These are phyloP conservation scores for Gymnoscelis rufifasciata DNA, from an alignment of 2,888 invertebrate species.

Conservation along the genomic window DNA sequence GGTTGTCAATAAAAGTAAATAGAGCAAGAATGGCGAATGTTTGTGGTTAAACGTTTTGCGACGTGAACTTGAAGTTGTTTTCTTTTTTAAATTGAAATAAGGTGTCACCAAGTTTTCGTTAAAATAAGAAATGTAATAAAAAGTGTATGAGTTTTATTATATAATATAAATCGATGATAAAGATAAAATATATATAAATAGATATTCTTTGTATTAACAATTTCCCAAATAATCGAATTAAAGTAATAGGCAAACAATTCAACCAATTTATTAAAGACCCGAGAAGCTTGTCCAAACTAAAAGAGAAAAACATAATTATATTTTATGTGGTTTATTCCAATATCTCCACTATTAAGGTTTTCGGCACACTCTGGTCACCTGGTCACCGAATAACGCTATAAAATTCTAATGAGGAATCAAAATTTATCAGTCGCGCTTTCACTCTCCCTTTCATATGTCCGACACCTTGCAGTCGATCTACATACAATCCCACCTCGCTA, in stretches of 20 bases:
- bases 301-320: neutral
- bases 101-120: too few species aligned
- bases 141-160: too few species aligned
- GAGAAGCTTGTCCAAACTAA: neutral
- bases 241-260: too few species aligned
- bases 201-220: too few species aligned
- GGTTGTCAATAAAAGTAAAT: slow-evolving; percentile 41
- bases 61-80: too few species aligned
- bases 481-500: slow-evolving; percentile 10
- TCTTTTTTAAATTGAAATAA: too few species aligned
- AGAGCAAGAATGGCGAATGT: slow-evolving; percentile 36
- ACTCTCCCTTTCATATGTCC: slow-evolving; percentile 29
- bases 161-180: too few species aligned
- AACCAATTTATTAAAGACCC: too few species aligned
- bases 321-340: neutral
- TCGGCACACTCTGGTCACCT: slow-evolving; percentile 11
- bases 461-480: slow-evolving; percentile 19
- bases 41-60: too few species aligned
- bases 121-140: too few species aligned
- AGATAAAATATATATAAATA: too few species aligned
- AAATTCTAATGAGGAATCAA: slow-evolving; percentile 24
- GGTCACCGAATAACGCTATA: slow-evolving; percentile 22
- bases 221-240: too few species aligned
- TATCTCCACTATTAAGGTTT: slow-evolving; percentile 6
- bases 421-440: slow-evolving; percentile 27